Evolutionary conservation across 2,113 vertebrate species (phyloP).

Genomic region (Prochilodus magdalenae): DNA sequence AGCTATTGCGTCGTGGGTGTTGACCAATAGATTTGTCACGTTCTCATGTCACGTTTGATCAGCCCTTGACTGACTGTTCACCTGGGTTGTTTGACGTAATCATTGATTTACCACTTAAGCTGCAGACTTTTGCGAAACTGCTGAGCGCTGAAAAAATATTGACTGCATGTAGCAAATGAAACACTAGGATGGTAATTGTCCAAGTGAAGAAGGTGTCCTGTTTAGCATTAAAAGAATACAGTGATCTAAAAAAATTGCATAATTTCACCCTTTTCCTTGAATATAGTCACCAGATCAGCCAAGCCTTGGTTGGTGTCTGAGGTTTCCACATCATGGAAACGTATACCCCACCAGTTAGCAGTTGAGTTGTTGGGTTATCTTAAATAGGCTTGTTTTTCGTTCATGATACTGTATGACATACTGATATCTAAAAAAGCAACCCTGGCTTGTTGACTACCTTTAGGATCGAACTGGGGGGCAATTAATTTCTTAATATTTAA

Average conservation of each 20-base stretch:
- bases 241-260: too few relatives aligned
- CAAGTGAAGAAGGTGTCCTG: not conserved
- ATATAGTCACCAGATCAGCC: too few relatives aligned
- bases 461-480: too few relatives aligned
- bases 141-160: not conserved
- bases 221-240: not conserved
- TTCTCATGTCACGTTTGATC: not conserved
- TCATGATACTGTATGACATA: too few relatives aligned
- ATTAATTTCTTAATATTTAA: not conserved
- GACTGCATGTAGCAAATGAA: not conserved
- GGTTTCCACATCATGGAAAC: too few relatives aligned
- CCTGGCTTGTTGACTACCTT: too few relatives aligned
- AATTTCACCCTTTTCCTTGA: too few relatives aligned
- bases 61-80: not conserved
- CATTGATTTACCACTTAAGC: slow-evolving; percentile 30
- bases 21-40: not conserved
- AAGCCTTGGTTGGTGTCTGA: too few relatives aligned
- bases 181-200: not conserved
- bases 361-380: too few relatives aligned
- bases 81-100: not conserved
- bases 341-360: too few relatives aligned
- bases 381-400: too few relatives aligned
- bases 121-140: not conserved
- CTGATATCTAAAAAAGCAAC: too few relatives aligned
- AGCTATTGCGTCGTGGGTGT: not conserved